Percentiles rank a stretch among this genome's conserved stretches.
These are phyloP conservation scores for Morelia viridis DNA, from an alignment of 2,797 vertebrate genomes.

Conservation along the genomic window DNA sequence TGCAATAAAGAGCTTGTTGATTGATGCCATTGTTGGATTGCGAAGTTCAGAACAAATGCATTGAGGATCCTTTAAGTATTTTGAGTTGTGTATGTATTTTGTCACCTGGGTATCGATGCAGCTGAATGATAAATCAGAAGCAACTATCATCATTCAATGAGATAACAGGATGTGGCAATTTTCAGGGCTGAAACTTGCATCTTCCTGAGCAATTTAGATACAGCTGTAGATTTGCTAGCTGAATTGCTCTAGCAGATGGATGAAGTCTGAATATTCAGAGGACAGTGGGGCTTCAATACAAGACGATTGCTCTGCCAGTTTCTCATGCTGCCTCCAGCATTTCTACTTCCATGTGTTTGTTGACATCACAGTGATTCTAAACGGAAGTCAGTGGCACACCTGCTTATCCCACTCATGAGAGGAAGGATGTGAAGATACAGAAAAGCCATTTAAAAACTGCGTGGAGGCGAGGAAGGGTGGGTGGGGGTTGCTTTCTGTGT, in stretches of 20 bases:
- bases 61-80: neutral
- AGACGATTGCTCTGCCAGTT: constrained; percentile 56
- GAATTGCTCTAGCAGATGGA: constrained; percentile 54
- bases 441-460: neutral
- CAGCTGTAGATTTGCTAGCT: constrained; percentile 62
- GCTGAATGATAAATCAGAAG: constrained; percentile 39
- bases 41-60: constrained; percentile 24
- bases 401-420: constrained; percentile 27
- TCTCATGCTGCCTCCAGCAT: constrained; percentile 41
- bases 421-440: constrained; percentile 41
- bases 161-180: neutral
- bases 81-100: constrained; percentile 33
- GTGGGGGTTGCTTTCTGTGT: constrained; percentile 25
- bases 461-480: neutral
- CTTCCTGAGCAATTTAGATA: constrained; percentile 46
- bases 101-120: neutral
- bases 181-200: constrained; percentile 23
- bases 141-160: constrained; percentile 33
- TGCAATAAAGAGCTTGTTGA: constrained; percentile 21
- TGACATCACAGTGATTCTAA: neutral
- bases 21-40: constrained; percentile 19
- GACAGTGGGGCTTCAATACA: constrained; percentile 42
- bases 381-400: constrained; percentile 47
- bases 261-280: constrained; percentile 43
- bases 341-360: constrained; percentile 41